Evolutionary conservation across 2,888 invertebrate species (phyloP), one percentile per base, ranked within the genome.

Genomic region (Brachycybe producta): DNA sequence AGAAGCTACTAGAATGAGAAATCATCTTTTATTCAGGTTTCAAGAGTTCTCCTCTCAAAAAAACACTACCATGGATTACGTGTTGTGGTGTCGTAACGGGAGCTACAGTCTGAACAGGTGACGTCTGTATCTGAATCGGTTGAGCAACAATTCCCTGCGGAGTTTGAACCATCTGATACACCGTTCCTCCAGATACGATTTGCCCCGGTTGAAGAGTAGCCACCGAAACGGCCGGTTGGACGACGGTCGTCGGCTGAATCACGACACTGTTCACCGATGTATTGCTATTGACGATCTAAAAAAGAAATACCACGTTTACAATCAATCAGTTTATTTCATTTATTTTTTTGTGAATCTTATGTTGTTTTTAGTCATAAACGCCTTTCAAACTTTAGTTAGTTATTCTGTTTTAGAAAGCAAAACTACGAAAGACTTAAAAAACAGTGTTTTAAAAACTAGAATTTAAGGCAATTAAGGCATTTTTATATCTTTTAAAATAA

Each of bases 61-160:
- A 86, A 47, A 87, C 87, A 58, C 84, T 83, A 34, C 87, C 87
- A 65, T 85, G 82, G 47, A 87, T 79, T 57, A 82, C 64, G 32
- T 56, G 57, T 41, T 57, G 55, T 51, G 52, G 48, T 24, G 57
- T 49, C 21, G 52, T 53, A 8, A 45, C 45, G 17, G 52, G 51
- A 54, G 45, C 55, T 34, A 34, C 52, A 53, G 35, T 54, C n/a
- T n/a, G n/a, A 50, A 54, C 47, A 46, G 47, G 57, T 45, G 59
- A 54, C 52, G 57, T 53, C 56, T 62, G 63, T 38, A 69, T 66
- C 64, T 69, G 68, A 46, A 70, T 65, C 13, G 69, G 69, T 53
- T 69, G 69, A 27, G 69, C 69, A 17, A 70, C 67, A 15, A 70
- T 60, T 42, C 69, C 69, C 56, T 70, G 68, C n/a, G 68, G 66